A percentile compares a stretch with the other conserved stretches of the same genome.
Evolutionary conservation across 2,797 vertebrate species (phyloP).

Genomic region (Melanotaenia trifasciata): DNA sequence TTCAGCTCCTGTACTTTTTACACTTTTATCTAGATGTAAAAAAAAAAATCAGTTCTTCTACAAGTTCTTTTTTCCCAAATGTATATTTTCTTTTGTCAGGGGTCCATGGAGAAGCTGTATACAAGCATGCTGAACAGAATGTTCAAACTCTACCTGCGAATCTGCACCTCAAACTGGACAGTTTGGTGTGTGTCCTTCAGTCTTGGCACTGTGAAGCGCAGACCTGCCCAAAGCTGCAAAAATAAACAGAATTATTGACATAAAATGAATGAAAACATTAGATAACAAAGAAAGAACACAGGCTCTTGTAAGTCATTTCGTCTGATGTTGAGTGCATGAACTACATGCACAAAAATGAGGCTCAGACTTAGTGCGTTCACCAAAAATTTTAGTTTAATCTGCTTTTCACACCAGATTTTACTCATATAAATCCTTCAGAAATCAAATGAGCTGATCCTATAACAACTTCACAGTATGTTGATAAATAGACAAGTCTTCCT

Average conservation of each 20-base stretch:
- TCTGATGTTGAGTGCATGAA: background rate
- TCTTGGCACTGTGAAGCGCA: constrained; percentile 91
- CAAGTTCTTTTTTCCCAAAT: background rate
- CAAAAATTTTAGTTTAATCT: background rate
- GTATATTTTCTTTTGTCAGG: background rate
- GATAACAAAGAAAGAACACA: background rate
- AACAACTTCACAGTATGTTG: background rate
- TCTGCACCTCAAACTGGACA: constrained; percentile 93
- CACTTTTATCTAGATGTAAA: background rate
- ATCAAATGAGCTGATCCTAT: background rate
- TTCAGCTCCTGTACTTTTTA: background rate
- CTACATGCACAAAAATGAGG: background rate
- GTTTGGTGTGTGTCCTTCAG: constrained; percentile 87
- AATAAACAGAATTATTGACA: constrained; percentile 23
- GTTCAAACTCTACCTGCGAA: constrained; percentile 85
- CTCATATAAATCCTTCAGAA: background rate
- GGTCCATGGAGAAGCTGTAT: background rate
- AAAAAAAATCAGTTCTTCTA: background rate
- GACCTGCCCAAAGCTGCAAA: constrained; percentile 88
- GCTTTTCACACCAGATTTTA: background rate
- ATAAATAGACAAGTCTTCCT: constrained; percentile 2
- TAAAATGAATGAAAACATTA: background rate
- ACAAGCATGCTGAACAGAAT: background rate
- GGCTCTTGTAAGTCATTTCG: background rate
- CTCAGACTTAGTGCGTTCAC: background rate